A percentile compares a stretch with the other conserved stretches of the same genome.
These are phyloP conservation scores for Lapara coniferarum DNA, from an alignment of 2,888 invertebrate species.

Conservation along the genomic window DNA sequence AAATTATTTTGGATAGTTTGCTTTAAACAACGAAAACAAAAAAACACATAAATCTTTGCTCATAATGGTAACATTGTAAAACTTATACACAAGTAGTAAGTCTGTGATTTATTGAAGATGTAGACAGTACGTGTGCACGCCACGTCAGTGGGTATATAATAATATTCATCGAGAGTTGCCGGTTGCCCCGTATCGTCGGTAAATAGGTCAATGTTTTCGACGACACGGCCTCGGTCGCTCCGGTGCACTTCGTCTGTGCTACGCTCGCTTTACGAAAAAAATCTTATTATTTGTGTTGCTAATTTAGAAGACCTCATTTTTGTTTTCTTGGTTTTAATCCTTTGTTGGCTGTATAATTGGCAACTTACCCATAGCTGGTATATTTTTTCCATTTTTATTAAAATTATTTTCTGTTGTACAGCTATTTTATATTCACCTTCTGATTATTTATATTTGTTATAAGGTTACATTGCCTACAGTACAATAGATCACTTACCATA, in stretches of 20 bases:
- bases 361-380: no score
- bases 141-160: not conserved
- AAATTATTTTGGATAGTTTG: no score
- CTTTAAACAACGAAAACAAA: no score
- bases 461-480: no score
- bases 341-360: no score
- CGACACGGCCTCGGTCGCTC: slow-evolving; percentile 45
- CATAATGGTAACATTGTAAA: no score
- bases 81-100: not conserved
- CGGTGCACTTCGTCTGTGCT: slow-evolving; percentile 35
- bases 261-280: slow-evolving; percentile 2
- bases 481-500: not conserved
- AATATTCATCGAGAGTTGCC: slow-evolving; percentile 26
- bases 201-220: slow-evolving; percentile 56
- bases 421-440: not conserved
- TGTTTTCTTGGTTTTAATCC: no score
- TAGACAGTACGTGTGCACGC: not conserved
- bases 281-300: slow-evolving; percentile 6
- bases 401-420: not conserved
- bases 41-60: no score
- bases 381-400: not conserved
- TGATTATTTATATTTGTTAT: not conserved
- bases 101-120: not conserved
- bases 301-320: not conserved
- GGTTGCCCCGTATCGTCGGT: slow-evolving; percentile 47